A percentile compares a stretch with the other conserved stretches of the same genome.
Evolutionary conservation across 2,113 vertebrate genomes (phyloP).

Genomic region (Tragelaphus strepsiceros): DNA sequence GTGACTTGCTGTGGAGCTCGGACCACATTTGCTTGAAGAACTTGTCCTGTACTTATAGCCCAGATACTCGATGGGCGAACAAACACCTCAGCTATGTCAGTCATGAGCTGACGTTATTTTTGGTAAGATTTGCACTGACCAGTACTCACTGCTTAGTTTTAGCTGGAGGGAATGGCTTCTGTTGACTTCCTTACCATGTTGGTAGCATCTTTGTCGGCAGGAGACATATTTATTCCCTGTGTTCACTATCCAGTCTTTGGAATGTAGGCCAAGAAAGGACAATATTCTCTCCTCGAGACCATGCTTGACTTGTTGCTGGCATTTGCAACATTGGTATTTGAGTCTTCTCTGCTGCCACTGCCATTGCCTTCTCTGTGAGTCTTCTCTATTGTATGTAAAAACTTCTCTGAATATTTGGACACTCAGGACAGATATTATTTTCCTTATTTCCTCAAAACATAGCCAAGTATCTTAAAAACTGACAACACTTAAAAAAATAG

Average conservation of each 20-base stretch:
- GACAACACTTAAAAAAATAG: background rate
- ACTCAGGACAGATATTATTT: background rate
- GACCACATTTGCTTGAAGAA: background rate
- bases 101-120: background rate
- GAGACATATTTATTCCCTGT: background rate
- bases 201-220: background rate
- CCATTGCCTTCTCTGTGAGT: background rate
- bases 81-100: background rate
- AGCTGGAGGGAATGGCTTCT: background rate
- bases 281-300: background rate
- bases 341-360: background rate
- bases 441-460: background rate
- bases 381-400: background rate
- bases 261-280: constrained; percentile 8
- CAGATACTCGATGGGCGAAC: background rate
- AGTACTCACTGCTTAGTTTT: background rate
- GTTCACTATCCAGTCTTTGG: background rate
- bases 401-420: background rate
- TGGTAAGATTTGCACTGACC: background rate
- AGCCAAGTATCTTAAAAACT: background rate
- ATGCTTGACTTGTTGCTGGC: background rate
- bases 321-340: background rate
- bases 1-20: background rate
- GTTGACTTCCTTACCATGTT: background rate
- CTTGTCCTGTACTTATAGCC: background rate